Evolutionary conservation across 2,797 vertebrate species (phyloP), one percentile per base, ranked within the genome.

Genomic region (Sebastes diaconus): DNA sequence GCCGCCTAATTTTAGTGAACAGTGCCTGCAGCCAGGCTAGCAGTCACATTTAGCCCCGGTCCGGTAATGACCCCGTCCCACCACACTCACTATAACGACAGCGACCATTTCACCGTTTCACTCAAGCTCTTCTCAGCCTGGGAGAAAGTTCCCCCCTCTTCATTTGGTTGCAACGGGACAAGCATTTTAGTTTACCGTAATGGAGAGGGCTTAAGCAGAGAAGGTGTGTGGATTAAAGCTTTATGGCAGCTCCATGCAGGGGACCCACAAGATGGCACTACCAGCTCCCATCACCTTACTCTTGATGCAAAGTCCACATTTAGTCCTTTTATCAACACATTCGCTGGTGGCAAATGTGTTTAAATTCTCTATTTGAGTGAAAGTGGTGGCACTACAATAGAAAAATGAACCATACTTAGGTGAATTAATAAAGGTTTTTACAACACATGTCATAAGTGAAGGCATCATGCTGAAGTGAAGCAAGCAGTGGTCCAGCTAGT

Each of bases 251-350:
- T 69, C 67, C 39, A 58, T 70, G 42, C 65, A 11, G 70, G 52
- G 55, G 42, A 78, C 50, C 89, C 86, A 73, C 87, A 86, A 81
- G 86, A 85, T 88, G 89, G 89, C 86, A 84, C 84, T 85, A 71
- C 50, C 30, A 57, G 32, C 50, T 72, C 63, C 68, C 66, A 32
- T 59, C 73, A 65, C 61, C 29, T 22, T 8, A 8, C 55, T 22
- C 16, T 12, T 3, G 12, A 42, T 52, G 52, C 29, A 5, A 36
- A 36, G 36, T 36, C 36, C 36, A 36, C 4, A 8, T 32, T 29
- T 8, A 32, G 42, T 13, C 11, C 11, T n/a, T n/a, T 30, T 69
- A 29, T 16, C 10, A 3, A 20, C 0, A 39, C 58, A 54, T 18
- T 1, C 0, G 20, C 11, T 30, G n/a, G 0, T 52, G 27, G 18